phyloP scores from a whole-genome alignment of 2,113 vertebrate genomes.

The Tragulus kanchil region DNA sequence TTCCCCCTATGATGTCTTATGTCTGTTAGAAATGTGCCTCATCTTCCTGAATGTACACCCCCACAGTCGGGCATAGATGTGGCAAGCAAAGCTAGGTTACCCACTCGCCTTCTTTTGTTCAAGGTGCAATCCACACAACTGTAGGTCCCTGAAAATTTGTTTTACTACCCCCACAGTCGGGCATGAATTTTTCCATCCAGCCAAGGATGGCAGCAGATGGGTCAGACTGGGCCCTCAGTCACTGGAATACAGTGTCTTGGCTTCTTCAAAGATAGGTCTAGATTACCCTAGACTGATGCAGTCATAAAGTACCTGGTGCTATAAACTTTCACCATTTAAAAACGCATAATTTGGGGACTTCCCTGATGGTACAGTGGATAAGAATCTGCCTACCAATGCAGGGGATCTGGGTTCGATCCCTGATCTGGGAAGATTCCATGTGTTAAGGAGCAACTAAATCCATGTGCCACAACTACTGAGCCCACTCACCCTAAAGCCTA shows the following conservation, averaged over 20 bases:
- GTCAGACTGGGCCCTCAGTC: not conserved
- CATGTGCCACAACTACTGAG: not conserved
- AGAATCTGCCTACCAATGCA: not conserved
- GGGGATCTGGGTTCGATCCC: not conserved
- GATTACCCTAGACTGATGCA: not conserved
- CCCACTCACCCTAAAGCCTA: not conserved
- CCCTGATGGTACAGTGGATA: not conserved
- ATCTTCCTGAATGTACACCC: not conserved
- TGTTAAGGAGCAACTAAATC: not conserved
- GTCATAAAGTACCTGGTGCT: not conserved
- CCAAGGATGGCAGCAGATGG: not conserved
- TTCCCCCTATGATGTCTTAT: not conserved
- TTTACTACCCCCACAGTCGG: no score
- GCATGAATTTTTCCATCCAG: not conserved
- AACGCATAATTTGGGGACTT: not conserved
- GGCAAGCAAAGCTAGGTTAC: not conserved
- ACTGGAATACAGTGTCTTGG: not conserved
- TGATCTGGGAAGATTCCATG: not conserved
- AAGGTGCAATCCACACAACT: not conserved
- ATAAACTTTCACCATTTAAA: not conserved
- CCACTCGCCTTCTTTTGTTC: not conserved
- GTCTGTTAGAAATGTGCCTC: not conserved
- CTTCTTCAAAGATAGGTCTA: constrained; percentile 13
- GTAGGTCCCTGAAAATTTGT: no score
- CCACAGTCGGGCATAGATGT: not conserved